phyloP scores from a whole-genome alignment of 2,113 vertebrate species.

The Spilogale gracilis region DNA sequence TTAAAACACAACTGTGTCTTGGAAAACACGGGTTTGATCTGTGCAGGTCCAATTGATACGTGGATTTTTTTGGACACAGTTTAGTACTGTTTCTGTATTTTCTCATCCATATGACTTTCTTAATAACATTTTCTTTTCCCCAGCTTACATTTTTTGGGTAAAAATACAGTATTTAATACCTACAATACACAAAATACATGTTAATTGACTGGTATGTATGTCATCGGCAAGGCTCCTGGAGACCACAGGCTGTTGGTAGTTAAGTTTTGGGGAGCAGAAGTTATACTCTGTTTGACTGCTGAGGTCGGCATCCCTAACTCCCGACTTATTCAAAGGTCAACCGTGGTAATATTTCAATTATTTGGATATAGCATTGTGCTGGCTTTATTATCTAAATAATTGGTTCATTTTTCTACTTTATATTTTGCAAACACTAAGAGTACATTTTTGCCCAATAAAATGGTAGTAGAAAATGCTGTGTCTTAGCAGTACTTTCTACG shows the following conservation, averaged over 20 bases:
- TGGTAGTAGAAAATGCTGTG: background rate
- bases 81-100: background rate
- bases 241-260: background rate
- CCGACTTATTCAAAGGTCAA: background rate
- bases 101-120: background rate
- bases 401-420: constrained; percentile 1
- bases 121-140: background rate
- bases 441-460: constrained; percentile 45
- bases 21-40: background rate
- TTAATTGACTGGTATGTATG: background rate
- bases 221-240: background rate
- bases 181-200: background rate
- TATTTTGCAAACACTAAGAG: background rate
- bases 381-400: background rate
- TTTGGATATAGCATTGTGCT: background rate
- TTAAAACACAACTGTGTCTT: background rate
- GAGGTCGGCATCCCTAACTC: background rate
- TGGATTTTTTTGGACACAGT: background rate
- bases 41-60: background rate
- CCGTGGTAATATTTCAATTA: background rate
- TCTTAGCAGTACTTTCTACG: background rate
- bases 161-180: background rate
- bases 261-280: background rate
- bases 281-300: background rate
- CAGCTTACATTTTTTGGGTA: background rate